Evolutionary conservation across 1,140 invertebrate genomes (phyloP), one percentile per base, ranked within the genome.

Genomic region (Nasonia longicornis): DNA sequence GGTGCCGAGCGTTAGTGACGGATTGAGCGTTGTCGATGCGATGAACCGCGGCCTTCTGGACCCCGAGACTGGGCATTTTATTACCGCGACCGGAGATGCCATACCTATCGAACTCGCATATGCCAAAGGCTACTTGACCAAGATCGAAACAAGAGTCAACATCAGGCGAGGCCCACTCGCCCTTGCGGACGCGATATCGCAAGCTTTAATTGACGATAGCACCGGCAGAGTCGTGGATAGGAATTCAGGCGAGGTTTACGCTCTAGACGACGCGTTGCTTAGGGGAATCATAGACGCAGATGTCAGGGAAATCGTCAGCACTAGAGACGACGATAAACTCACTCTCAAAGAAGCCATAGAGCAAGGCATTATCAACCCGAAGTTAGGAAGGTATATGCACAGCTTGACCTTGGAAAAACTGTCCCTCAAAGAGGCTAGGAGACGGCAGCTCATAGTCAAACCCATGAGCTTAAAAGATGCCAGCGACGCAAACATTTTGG

Each of bases 391-490:
- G 84, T 98, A 96, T 86, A 89, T 95, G 78, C 94, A 98, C 85
- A 93, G 92, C 84, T 86, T 94, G 69, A 94, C 93, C 66, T 93
- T 94, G 88, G 94, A 96, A 88, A 95, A 94, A 87, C 86, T 98
- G 48, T 92, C 94, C 48, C 94, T 98, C 67, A 92, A 93, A 82
- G 95, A 97, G 87, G 98, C 98, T 52, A 92, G 94, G 79, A 93
- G 94, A 83, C 92, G 95, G 78, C 93, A 95, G 73, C 91, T 97
- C 45, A 95, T 99, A 81, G 93, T 94, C 29, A 97, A 96, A 91
- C 97, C 97, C 1, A 93, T 97, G 91, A 97, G 96, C 10, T 91
- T 99, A 8, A 96, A 97, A 90, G 97, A 98, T 85, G 94, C 95
- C 81, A 93, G 94, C 85, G 96, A 97, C 88, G 92, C 95, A 84